Conservation (phyloP, 1,140 invertebrate species). For the Atta texana region DNA sequence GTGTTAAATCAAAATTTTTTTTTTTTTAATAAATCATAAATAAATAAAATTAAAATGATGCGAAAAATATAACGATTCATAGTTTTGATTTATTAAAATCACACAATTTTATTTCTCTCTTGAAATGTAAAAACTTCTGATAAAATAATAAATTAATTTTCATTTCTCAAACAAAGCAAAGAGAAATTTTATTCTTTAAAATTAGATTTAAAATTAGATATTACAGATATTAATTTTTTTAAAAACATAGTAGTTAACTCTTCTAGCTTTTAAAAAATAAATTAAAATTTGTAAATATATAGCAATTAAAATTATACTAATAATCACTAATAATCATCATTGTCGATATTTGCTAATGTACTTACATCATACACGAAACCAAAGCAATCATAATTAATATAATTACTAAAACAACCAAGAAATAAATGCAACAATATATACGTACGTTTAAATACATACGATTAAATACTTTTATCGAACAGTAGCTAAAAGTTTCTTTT, state of each 20-base stretch:
- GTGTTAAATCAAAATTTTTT: constrained; percentile 3
- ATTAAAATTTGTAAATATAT: neutral
- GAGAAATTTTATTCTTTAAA: neutral
- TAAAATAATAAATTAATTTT: constrained; percentile 2
- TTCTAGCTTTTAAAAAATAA: neutral
- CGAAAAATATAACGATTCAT: neutral
- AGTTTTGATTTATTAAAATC: constrained; percentile 20
- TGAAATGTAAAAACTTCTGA: neutral
- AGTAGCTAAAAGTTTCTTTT: neutral
- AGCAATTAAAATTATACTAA: neutral
- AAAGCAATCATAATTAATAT: neutral
- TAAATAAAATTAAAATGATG: constrained; percentile 11
- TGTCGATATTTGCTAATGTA: neutral
- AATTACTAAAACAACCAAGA: neutral
- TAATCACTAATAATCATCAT: neutral
- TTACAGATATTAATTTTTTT: neutral
- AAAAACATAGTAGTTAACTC: neutral
- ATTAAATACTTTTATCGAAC: neutral
- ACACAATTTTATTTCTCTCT: constrained; percentile 9
- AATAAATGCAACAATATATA: neutral
- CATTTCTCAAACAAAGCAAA: neutral
- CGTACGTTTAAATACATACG: neutral
- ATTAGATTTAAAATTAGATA: neutral
- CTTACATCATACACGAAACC: neutral
- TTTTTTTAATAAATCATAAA: constrained; percentile 17